Evolutionary conservation across 2,797 vertebrate genomes (phyloP).

Genomic region (Melanogrammus aeglefinus): DNA sequence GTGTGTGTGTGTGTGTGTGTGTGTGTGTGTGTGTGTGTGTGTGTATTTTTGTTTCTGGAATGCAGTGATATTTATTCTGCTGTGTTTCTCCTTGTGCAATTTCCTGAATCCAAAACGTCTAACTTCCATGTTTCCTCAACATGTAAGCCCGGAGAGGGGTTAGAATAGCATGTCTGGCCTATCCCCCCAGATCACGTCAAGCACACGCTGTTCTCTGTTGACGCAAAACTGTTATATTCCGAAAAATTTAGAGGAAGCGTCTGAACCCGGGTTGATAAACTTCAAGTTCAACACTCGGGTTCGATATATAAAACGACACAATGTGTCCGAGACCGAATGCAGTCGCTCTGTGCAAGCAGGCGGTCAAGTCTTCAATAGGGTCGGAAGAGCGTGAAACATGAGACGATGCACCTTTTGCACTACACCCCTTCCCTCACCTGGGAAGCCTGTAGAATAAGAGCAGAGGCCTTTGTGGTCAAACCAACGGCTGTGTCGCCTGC

Average conservation of each 20-base stretch:
- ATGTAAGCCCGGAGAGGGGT: neutral
- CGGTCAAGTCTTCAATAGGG: too few species aligned
- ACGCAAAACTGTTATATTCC: neutral
- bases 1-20: neutral
- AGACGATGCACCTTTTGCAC: too few species aligned
- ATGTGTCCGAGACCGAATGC: too few species aligned
- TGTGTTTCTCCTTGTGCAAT: slow-evolving; percentile 26
- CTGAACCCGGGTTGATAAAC: neutral
- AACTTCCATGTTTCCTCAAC: neutral
- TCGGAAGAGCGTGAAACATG: too few species aligned
- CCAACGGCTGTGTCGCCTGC: too few species aligned
- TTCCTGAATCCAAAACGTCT: neutral
- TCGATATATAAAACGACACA: neutral
- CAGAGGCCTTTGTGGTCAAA: too few species aligned
- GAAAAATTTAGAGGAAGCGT: neutral
- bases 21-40: neutral
- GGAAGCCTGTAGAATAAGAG: too few species aligned
- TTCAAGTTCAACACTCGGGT: neutral
- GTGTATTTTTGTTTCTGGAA: slow-evolving; percentile 1
- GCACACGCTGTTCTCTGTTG: neutral
- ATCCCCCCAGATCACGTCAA: neutral
- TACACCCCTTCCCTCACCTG: too few species aligned
- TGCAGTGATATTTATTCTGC: slow-evolving; percentile 13
- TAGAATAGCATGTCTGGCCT: neutral
- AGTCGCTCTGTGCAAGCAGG: too few species aligned